Evolutionary conservation across 2,888 invertebrate genomes (phyloP), one percentile per base, ranked within the genome.

Genomic region (Oeneis ivallda): DNA sequence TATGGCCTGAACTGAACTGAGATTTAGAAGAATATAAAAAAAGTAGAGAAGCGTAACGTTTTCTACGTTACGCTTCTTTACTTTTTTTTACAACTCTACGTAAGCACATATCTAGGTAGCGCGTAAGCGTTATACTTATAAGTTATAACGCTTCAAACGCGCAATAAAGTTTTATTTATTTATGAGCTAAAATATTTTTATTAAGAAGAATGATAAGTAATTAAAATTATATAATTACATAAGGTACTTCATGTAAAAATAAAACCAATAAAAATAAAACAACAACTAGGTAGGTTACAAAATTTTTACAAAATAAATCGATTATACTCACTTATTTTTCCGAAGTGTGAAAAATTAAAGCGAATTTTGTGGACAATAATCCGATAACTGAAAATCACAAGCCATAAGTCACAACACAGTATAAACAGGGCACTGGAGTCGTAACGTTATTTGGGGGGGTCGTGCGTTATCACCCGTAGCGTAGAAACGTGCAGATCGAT

Each of bases 401-500:
- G 73, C 67, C 73, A 73, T 71, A 74, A 75, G 75, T 75, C 78
- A 80, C 79, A 79, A 76, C 79, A 79, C 79, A 75, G 67, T 62
- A 66, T 62, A 69, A 70, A 74, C 74, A 75, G 76, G 76, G 74
- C 79, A 86, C 83, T 81, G 75, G 75, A 79, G 81, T 79, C 83
- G 85, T 85, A 83, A 79, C 82, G 84, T 84, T 84, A 86, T 84
- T 79, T 70, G 77, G 79, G 79, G 79, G 79, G 76, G 76, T 73
- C 73, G 75, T 72, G 72, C 79, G 83, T 83, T 85, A 84, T 85
- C 84, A 85, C 77, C 77, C 73, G 71, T 76, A 78, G 79, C 79
- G 79, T 77, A 77, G 77, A 82, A 82, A 84, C 81, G 81, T 82
- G 81, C 85, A 84, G 87, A 91, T 91, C 91, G 91, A 91, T 91